Evolutionary conservation across 2,888 invertebrate genomes (phyloP).

Genomic region (Nymphalis urticae): DNA sequence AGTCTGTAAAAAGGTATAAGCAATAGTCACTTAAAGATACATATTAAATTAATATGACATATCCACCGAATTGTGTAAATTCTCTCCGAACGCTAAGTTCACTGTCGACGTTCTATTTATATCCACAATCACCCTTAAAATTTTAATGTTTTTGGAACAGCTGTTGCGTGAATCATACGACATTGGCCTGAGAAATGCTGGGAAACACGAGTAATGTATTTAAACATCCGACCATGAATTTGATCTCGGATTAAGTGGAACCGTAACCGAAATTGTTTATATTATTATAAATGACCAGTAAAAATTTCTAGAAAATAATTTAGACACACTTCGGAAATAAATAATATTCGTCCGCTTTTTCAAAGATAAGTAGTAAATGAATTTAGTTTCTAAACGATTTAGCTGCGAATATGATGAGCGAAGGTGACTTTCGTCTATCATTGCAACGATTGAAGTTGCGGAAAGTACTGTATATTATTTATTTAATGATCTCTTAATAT

Average conservation of each 20-base stretch:
- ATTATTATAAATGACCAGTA: constrained; percentile 43
- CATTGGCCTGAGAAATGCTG: constrained; percentile 67
- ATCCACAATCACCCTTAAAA: constrained; percentile 71
- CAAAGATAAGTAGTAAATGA: constrained; percentile 59
- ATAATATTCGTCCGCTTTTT: constrained; percentile 56
- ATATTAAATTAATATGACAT: constrained; percentile 7
- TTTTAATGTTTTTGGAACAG: constrained; percentile 73
- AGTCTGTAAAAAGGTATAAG: no score
- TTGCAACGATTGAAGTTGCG: constrained; percentile 19
- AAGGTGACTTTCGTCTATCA: constrained; percentile 28
- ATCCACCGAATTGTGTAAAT: constrained; percentile 11
- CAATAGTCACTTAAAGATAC: no score
- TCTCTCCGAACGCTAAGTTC: constrained; percentile 24
- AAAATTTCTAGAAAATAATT: constrained; percentile 57
- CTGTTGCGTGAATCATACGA: constrained; percentile 73
- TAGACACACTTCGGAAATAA: constrained; percentile 64
- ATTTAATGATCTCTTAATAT: background rate
- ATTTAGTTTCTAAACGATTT: constrained; percentile 59
- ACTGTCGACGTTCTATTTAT: constrained; percentile 52
- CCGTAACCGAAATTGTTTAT: constrained; percentile 39
- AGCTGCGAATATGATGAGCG: constrained; percentile 41
- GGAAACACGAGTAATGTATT: constrained; percentile 61
- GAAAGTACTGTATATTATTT: background rate
- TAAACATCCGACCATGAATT: constrained; percentile 66
- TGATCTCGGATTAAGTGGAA: constrained; percentile 59